Conservation (phyloP, 2,113 vertebrate genomes). For the Corvus moneduloides region DNA sequence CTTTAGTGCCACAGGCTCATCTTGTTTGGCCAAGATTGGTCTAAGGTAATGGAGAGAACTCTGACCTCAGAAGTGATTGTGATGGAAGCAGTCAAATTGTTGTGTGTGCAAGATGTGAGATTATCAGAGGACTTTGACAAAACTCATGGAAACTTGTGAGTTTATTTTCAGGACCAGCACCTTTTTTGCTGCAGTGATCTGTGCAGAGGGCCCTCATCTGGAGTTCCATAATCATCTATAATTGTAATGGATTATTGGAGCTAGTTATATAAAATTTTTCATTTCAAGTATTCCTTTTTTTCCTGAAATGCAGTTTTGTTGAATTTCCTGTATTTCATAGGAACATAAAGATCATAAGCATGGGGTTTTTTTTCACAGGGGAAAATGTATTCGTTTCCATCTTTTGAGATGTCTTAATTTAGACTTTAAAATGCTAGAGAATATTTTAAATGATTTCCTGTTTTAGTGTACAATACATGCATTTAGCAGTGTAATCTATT, state of each 20-base stretch:
- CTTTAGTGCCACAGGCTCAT: neutral
- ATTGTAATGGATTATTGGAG: neutral
- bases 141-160: neutral
- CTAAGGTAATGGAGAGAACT: neutral
- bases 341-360: accelerated
- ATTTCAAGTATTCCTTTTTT: neutral
- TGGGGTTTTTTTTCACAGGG: accelerated
- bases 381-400: neutral
- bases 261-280: neutral
- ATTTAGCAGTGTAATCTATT: neutral
- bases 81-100: neutral
- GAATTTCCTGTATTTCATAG: neutral
- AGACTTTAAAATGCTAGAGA: neutral
- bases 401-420: neutral
- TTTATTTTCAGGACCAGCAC: neutral
- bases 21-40: neutral
- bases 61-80: neutral
- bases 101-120: neutral
- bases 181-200: neutral
- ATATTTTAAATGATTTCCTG: neutral
- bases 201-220: neutral
- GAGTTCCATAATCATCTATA: neutral
- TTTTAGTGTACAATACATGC: neutral
- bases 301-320: neutral
- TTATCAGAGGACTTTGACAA: neutral